A percentile compares a stretch with the other conserved stretches of the same genome.
These are phyloP conservation scores for Cheilosia variabilis DNA, from an alignment of 2,888 invertebrate genomes.

Conservation along the genomic window DNA sequence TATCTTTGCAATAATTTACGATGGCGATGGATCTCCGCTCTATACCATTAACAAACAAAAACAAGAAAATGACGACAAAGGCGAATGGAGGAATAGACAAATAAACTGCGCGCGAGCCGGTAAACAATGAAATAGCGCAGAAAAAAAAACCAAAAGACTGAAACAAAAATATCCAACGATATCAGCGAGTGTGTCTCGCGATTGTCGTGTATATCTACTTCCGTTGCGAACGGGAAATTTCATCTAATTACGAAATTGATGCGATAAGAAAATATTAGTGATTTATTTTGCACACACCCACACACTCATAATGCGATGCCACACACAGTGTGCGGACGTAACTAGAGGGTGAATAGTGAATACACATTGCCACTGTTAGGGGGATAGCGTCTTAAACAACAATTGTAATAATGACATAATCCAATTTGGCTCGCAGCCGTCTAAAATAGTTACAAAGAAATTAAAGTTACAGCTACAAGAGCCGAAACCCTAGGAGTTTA, in stretches of 20 bases:
- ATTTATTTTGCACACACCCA: constrained; percentile 28
- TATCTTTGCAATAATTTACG: constrained; percentile 19
- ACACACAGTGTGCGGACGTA: neutral
- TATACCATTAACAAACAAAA: neutral
- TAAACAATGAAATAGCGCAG: constrained; percentile 7
- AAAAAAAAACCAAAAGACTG: constrained; percentile 20
- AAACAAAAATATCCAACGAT: constrained; percentile 32
- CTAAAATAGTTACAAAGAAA: too few species aligned
- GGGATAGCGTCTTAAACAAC: too few species aligned
- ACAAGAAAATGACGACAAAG: constrained; percentile 16
- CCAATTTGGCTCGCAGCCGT: too few species aligned
- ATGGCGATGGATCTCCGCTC: neutral
- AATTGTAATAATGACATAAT: too few species aligned
- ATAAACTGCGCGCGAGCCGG: constrained; percentile 17
- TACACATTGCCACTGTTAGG: neutral
- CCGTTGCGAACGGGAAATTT: constrained; percentile 64
- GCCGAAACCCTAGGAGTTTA: too few species aligned
- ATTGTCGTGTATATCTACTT: constrained; percentile 49
- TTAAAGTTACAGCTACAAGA: too few species aligned
- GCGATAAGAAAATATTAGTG: constrained; percentile 58
- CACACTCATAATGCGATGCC: neutral
- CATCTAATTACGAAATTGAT: constrained; percentile 67
- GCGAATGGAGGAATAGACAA: neutral
- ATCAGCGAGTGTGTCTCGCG: constrained; percentile 18
- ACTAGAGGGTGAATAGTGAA: too few species aligned